Conservation (phyloP, 2,888 invertebrate species). For the Melinaea menophilus region DNA sequence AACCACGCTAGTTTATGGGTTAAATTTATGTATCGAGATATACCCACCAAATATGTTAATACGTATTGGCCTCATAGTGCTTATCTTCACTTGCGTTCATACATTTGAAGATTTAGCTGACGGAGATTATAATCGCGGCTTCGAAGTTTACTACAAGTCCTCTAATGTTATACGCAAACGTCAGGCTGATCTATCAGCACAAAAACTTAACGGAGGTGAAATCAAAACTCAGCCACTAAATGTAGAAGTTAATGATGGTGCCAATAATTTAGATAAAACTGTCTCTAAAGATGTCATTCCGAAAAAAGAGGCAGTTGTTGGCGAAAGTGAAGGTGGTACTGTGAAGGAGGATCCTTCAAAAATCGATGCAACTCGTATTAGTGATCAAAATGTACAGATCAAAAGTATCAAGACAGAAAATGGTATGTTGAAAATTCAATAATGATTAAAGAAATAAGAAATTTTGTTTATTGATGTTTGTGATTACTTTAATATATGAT, state of each 20-base stretch:
- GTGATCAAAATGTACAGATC: slow-evolving; percentile 6
- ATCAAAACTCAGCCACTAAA: slow-evolving; percentile 1
- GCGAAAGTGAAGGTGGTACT: slow-evolving; percentile 40
- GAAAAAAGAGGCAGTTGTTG: slow-evolving; percentile 16
- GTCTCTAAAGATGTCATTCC: background rate
- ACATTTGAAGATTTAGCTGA: slow-evolving; percentile 12
- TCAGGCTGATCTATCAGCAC: slow-evolving; percentile 13
- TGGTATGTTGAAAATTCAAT: no score
- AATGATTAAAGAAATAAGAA: no score
- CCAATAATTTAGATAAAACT: slow-evolving; percentile 5
- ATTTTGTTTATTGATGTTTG: no score
- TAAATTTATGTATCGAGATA: slow-evolving; percentile 9
- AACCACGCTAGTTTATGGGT: background rate
- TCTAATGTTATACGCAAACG: slow-evolving; percentile 14
- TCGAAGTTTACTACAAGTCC: background rate
- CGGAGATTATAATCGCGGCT: background rate
- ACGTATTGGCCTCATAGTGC: slow-evolving; percentile 18
- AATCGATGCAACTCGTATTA: slow-evolving; percentile 25
- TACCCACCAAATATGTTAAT: slow-evolving; percentile 27
- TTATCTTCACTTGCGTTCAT: slow-evolving; percentile 25
- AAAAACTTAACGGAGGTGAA: background rate
- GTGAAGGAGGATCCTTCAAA: slow-evolving; percentile 13
- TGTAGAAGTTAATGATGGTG: slow-evolving; percentile 7
- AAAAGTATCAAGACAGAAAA: no score
- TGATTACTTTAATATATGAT: no score